Evolutionary conservation across 2,797 vertebrate genomes (phyloP).

Genomic region (Cirrhinus mrigala): DNA sequence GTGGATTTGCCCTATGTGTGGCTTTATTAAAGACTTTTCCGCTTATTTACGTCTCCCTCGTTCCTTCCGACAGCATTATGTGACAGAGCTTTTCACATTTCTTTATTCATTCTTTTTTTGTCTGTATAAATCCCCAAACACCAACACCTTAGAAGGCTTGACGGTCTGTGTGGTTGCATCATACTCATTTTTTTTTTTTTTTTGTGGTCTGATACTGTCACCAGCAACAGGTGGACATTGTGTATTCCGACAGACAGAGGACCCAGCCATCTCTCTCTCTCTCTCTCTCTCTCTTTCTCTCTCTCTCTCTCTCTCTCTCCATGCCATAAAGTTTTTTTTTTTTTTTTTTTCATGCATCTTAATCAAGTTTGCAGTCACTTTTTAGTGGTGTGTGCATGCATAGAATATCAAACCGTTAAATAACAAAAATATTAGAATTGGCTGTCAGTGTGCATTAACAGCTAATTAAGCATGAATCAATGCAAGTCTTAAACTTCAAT

Average conservation of each 20-base stretch:
- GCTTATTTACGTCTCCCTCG: too few relatives aligned
- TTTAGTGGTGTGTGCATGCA: neutral
- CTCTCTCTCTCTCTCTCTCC: neutral
- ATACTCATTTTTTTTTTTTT: neutral
- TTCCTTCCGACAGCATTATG: too few relatives aligned
- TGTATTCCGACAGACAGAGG: neutral
- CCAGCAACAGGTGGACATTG: neutral
- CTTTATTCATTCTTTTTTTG: neutral
- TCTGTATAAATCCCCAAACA: neutral
- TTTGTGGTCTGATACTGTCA: neutral
- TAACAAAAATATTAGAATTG: neutral
- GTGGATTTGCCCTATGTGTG: too few relatives aligned
- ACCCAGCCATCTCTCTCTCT: neutral
- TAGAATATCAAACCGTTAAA: neutral
- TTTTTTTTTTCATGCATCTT: neutral
- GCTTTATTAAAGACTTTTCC: too few relatives aligned
- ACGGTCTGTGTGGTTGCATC: conserved; percentile 9
- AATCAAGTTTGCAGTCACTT: neutral
- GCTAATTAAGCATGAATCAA: neutral
- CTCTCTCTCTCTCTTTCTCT: neutral
- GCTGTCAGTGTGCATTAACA: neutral
- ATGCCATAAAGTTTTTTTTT: neutral
- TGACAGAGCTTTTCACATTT: neutral
- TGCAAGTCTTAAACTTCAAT: too few relatives aligned
- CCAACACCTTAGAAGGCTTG: neutral